Conservation (phyloP, 2,113 vertebrate genomes). For the Pseudopipra pipra region DNA sequence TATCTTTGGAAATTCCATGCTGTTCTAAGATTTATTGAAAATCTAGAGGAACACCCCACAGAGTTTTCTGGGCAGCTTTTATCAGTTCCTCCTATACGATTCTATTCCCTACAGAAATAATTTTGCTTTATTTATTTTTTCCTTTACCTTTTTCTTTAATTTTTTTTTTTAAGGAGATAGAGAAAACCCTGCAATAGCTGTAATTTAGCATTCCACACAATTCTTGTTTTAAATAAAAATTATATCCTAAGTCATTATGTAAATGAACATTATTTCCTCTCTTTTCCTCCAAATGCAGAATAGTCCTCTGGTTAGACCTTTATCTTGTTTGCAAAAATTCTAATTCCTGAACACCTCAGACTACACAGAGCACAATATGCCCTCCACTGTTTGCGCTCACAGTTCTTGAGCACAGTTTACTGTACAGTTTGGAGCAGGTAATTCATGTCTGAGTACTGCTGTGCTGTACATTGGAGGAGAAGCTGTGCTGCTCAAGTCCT, state of each 20-base stretch:
- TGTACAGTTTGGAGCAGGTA: not conserved
- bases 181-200: not conserved
- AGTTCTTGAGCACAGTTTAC: not conserved
- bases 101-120: not conserved
- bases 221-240: not conserved
- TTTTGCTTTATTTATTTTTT: not conserved
- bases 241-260: not conserved
- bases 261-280: not conserved
- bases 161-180: not conserved
- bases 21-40: not conserved
- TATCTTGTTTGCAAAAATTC: not conserved
- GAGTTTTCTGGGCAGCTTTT: not conserved
- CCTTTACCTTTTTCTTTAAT: not conserved
- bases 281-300: not conserved
- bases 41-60: not conserved
- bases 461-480: not conserved
- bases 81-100: not conserved
- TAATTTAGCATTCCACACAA: not conserved
- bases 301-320: not conserved
- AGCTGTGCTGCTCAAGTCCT: not conserved
- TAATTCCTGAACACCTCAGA: not conserved
- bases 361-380: not conserved
- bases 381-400: not conserved
- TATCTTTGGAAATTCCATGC: not conserved
- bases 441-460: not conserved